Conservation (phyloP, 1,140 invertebrate species). For the Atta texana region DNA sequence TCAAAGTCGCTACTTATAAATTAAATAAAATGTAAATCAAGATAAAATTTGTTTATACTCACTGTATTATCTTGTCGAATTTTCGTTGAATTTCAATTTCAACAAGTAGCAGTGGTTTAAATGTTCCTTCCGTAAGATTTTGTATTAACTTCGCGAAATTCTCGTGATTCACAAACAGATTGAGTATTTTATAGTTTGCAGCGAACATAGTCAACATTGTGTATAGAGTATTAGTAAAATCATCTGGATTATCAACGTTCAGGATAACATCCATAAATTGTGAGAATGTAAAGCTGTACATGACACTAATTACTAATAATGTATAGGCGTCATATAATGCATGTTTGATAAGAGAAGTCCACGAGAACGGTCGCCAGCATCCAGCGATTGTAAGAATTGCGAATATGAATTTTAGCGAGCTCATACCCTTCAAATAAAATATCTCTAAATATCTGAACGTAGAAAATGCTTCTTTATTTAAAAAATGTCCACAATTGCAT, state of each 20-base stretch:
- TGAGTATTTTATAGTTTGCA: conserved; percentile 55
- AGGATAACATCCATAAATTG: conserved; percentile 53
- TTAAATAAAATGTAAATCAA: not conserved
- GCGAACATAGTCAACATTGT: conserved; percentile 33
- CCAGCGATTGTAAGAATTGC: conserved; percentile 41
- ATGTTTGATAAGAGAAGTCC: conserved; percentile 27
- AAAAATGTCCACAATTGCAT: not conserved
- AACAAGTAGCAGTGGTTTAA: conserved; percentile 9
- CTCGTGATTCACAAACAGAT: conserved; percentile 36
- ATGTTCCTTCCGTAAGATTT: conserved; percentile 24
- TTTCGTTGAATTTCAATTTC: conserved; percentile 64
- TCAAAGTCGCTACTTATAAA: not conserved
- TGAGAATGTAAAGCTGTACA: conserved; percentile 48
- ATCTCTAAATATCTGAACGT: not conserved
- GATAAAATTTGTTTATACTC: not conserved
- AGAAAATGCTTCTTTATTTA: not conserved
- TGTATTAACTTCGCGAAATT: not conserved
- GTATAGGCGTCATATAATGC: conserved; percentile 26
- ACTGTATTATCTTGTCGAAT: conserved; percentile 66
- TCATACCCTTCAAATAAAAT: not conserved
- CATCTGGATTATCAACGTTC: conserved; percentile 47
- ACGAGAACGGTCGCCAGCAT: conserved; percentile 23
- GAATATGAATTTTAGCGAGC: not conserved
- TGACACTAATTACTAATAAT: conserved; percentile 4
- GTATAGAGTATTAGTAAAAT: conserved; percentile 52